These are phyloP conservation scores for Myotis davidii DNA, from an alignment of 2,113 vertebrate genomes.

Conservation along the genomic window DNA sequence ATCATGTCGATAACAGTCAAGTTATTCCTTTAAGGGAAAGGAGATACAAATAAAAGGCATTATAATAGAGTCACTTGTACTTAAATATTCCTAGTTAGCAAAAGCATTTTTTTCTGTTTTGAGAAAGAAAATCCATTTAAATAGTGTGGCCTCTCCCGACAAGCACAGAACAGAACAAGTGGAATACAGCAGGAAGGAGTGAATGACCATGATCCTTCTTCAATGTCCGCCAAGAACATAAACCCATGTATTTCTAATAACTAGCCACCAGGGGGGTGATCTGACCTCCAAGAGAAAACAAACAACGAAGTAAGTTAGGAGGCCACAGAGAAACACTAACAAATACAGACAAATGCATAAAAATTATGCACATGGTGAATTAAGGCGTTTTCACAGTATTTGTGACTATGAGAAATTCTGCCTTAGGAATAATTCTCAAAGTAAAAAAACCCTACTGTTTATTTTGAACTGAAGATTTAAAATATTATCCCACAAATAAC, in stretches of 20 bases:
- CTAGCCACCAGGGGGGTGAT: not conserved
- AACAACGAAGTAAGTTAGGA: not conserved
- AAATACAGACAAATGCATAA: not conserved
- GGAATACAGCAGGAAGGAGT: fast-evolving
- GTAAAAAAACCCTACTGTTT: not conserved
- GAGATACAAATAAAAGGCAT: not conserved
- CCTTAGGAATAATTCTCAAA: not conserved
- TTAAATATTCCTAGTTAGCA: not conserved
- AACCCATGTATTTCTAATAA: not conserved
- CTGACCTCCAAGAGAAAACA: not conserved
- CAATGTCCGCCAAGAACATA: not conserved
- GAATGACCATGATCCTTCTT: fast-evolving
- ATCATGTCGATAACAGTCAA: constrained; percentile 94
- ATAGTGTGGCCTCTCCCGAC: not conserved
- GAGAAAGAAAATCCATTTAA: not conserved
- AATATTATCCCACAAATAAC: not conserved
- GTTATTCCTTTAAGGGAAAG: constrained; percentile 90
- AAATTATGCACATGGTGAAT: not conserved
- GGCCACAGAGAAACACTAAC: not conserved
- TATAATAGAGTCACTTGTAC: not conserved
- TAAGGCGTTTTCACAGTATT: not conserved
- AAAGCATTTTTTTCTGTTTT: not conserved
- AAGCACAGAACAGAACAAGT: not conserved
- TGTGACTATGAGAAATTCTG: not conserved
- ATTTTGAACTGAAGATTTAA: constrained; percentile 16